Percentiles rank a stretch among this genome's conserved stretches.
Conservation (phyloP, 1,140 invertebrate genomes). For the Zophobas morio region DNA sequence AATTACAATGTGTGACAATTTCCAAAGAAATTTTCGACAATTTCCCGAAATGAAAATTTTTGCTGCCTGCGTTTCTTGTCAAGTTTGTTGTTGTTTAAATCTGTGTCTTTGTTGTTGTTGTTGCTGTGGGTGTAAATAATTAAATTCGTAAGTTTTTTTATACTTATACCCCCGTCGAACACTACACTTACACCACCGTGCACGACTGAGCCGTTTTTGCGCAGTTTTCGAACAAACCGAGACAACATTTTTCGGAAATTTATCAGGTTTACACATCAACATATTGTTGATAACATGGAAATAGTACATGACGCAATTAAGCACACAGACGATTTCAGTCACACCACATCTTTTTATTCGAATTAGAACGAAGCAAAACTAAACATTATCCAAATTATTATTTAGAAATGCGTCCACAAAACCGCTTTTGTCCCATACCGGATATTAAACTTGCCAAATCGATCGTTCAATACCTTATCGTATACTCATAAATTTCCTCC, state of each 20-base stretch:
- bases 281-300: slow-evolving; percentile 38
- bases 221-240: not conserved
- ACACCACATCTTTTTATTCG: not conserved
- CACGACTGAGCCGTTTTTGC: not conserved
- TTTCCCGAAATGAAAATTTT: slow-evolving; percentile 45
- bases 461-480: slow-evolving; percentile 35
- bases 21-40: slow-evolving; percentile 34
- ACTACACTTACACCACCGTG: not conserved
- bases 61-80: slow-evolving; percentile 7
- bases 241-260: slow-evolving; percentile 19
- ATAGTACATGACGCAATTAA: slow-evolving; percentile 37
- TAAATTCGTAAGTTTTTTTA: slow-evolving; percentile 31
- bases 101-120: slow-evolving; percentile 51
- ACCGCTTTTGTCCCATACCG: slow-evolving; percentile 16
- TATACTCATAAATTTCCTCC: slow-evolving; percentile 28
- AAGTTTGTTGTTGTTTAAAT: slow-evolving; percentile 52
- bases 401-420: slow-evolving; percentile 12
- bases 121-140: slow-evolving; percentile 44
- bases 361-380: not conserved
- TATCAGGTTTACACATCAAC: slow-evolving; percentile 38
- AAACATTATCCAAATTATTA: slow-evolving; percentile 37
- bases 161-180: not conserved
- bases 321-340: slow-evolving; percentile 13
- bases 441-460: slow-evolving; percentile 15
- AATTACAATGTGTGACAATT: slow-evolving; percentile 48